Base-by-base conservation (phyloP, 2,113 vertebrate genomes). In the Apodemus sylvaticus region DNA sequence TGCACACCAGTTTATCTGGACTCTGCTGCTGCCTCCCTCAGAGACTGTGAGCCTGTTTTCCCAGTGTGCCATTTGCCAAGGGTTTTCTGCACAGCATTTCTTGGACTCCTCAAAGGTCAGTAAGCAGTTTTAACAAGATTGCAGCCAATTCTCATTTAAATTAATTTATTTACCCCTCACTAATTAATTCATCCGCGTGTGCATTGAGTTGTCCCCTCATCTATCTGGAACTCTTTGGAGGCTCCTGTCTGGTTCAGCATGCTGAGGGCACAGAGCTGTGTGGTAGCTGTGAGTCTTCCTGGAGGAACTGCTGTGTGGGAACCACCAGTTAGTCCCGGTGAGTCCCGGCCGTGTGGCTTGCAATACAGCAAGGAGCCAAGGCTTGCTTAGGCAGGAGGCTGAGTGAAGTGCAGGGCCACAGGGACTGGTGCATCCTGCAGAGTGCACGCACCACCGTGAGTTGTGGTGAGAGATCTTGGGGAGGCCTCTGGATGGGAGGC, bases 1-100 rank as follows among this genome's bases (percentile, higher is more conserved):
- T 62, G 16, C 87, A 42, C 34, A 3, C n/a, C 16, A 0, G 1
- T 34, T 55, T 64, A 36, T 55, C 6, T 29, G 64, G 60, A 17
- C 51, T 68, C 6, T 16, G 58, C 5, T 3, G 68, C 45, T 10
- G 0, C 29, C 14, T 45, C 0, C 0, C 48, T 29, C 19, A 0
- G 14, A 5, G 45, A 7, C 0, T 7, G 45, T 12, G 12, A 2
- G 5, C 10, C 70, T 17, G 0, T n/a, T 68, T 55, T 39, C 42
- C 34, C 74, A 0, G 3, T 8, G 68, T 16, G 16, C 13, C 20
- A 1, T 3, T 31, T 31, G 60, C 74, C 4, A 1, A 1, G 39
- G 34, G 10, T 55, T 78, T 66, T 70, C 77, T 68, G 13, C 39
- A 11, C 24, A 7, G 1, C 7, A 73, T 85, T 85, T 79, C 20